Evolutionary conservation across 2,888 invertebrate genomes (phyloP).

Genomic region (Nymphalis urticae): DNA sequence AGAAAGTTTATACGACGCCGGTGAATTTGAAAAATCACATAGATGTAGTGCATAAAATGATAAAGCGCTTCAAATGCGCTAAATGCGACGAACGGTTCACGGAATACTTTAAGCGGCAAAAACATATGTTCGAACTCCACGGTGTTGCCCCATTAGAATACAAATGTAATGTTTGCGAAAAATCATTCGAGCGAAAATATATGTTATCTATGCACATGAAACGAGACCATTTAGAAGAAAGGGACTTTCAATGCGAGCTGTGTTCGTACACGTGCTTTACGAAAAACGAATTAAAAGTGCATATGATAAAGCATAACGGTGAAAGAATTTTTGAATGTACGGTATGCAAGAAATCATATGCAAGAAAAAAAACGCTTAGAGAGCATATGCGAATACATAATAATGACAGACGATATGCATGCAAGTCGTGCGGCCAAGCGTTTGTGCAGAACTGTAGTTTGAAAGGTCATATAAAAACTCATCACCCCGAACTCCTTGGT

Average conservation of each 20-base stretch:
- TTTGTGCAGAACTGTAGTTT: constrained; percentile 47
- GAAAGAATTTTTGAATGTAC: constrained; percentile 56
- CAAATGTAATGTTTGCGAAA: constrained; percentile 44
- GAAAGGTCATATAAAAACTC: constrained; percentile 42
- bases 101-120: constrained; percentile 37
- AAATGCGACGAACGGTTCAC: constrained; percentile 42
- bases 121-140: constrained; percentile 40
- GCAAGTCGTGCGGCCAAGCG: constrained; percentile 43
- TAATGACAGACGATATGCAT: constrained; percentile 41
- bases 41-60: constrained; percentile 55
- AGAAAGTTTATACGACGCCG: constrained; percentile 54
- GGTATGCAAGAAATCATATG: constrained; percentile 51
- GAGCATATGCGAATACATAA: constrained; percentile 45
- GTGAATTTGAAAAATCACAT: constrained; percentile 63
- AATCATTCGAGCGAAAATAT: constrained; percentile 36
- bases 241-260: constrained; percentile 36
- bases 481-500: constrained; percentile 17
- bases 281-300: constrained; percentile 53
- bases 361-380: constrained; percentile 38
- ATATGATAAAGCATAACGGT: constrained; percentile 58
- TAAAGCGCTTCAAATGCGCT: constrained; percentile 40
- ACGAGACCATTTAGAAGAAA: constrained; percentile 40
- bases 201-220: constrained; percentile 38
- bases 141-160: constrained; percentile 27
- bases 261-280: constrained; percentile 54